phyloP scores from a whole-genome alignment of 1,140 invertebrate species.

The Bombus difficillimus region DNA sequence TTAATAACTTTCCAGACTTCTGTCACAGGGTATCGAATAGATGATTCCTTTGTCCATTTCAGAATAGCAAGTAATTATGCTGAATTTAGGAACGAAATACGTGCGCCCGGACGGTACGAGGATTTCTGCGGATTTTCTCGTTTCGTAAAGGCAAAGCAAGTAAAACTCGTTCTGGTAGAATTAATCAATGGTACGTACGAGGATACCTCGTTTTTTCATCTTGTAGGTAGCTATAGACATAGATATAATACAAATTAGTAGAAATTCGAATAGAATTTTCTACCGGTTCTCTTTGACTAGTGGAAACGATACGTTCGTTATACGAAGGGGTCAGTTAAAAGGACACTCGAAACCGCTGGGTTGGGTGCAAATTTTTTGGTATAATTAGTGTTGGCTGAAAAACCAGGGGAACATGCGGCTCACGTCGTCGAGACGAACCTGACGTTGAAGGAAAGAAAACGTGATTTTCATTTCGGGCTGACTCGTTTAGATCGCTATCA shows the following conservation, averaged over 20 bases:
- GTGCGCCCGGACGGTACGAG: neutral
- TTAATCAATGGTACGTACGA: neutral
- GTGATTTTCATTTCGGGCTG: slow-evolving; percentile 53
- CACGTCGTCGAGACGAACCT: slow-evolving; percentile 51
- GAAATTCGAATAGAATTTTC: slow-evolving; percentile 22
- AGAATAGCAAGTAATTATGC: neutral
- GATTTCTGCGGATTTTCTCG: neutral
- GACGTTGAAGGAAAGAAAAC: slow-evolving; percentile 48
- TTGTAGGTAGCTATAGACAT: neutral
- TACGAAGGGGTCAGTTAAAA: slow-evolving; percentile 26
- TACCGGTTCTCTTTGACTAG: slow-evolving; percentile 20
- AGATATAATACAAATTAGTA: neutral
- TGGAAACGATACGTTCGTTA: slow-evolving; percentile 48
- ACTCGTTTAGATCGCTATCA: neutral
- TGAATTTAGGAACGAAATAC: neutral
- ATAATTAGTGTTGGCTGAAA: slow-evolving; percentile 61
- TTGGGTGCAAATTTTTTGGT: slow-evolving; percentile 56
- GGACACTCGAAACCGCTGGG: slow-evolving; percentile 48
- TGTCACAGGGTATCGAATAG: neutral
- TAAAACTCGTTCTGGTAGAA: neutral
- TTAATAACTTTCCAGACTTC: neutral
- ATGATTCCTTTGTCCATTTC: neutral
- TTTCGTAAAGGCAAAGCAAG: neutral
- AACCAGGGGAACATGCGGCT: slow-evolving; percentile 43
- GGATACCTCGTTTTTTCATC: neutral